phyloP scores from a whole-genome alignment of 2,888 invertebrate species.

The Netelia melanura region DNA sequence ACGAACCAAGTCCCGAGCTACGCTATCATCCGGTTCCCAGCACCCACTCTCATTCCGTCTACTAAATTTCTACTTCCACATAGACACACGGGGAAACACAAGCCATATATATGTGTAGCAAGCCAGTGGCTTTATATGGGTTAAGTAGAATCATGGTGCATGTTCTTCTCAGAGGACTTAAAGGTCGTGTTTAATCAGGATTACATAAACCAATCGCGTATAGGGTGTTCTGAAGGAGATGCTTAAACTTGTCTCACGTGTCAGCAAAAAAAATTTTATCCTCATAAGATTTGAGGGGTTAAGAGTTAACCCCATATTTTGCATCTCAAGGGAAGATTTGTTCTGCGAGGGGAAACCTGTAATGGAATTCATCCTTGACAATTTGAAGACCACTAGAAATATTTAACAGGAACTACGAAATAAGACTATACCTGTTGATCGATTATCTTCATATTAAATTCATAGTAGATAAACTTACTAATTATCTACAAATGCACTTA shows the following conservation, averaged over 20 bases:
- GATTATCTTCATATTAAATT: no score
- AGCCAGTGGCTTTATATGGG: slow-evolving; percentile 74
- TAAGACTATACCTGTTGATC: no score
- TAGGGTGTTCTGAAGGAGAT: slow-evolving; percentile 28
- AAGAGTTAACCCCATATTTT: neutral
- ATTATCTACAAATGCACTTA: no score
- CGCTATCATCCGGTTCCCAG: slow-evolving; percentile 74
- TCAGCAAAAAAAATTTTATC: slow-evolving; percentile 11
- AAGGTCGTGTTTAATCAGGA: slow-evolving; percentile 72
- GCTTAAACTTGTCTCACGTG: neutral
- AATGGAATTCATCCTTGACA: neutral
- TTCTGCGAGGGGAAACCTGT: neutral
- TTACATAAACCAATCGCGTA: slow-evolving; percentile 65
- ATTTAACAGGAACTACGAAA: neutral
- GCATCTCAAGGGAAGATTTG: no score
- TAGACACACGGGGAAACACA: neutral
- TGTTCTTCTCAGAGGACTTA: slow-evolving; percentile 75
- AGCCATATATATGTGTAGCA: slow-evolving; percentile 42
- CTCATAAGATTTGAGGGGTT: neutral
- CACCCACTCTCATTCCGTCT: slow-evolving; percentile 72
- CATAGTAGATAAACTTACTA: no score
- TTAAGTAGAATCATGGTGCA: slow-evolving; percentile 76
- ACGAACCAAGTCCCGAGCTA: slow-evolving; percentile 71
- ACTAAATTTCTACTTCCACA: slow-evolving; percentile 10
- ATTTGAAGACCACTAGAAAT: neutral